Evolutionary conservation across 2,797 vertebrate genomes (phyloP), one percentile per base, ranked within the genome.

Genomic region (Acanthurus leucopareius): DNA sequence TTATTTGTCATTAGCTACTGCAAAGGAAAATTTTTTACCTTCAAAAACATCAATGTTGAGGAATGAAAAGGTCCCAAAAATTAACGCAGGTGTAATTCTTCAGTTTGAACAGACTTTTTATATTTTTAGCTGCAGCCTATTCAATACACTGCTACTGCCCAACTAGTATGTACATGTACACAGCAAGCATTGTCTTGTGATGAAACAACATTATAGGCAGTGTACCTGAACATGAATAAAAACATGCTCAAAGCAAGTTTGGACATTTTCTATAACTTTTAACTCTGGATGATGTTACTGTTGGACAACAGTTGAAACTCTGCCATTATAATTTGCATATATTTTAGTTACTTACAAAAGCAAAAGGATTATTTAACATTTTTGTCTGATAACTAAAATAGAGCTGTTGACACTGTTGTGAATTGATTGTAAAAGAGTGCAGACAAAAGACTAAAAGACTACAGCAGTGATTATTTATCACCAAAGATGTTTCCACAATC

Each of bases 381-480:
- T 62, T 52, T 22, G 59, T 54, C 38, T 54, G 57, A 69, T 59
- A 77, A 51, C 2, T 54, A 48, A 38, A 59, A 75, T 62, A 67
- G 3, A 64, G 51, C 3, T 56, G 35, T n/a, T 81, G 51, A 62
- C 48, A 78, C 4, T 61, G 25, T 51, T 53, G 9, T 75, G 51
- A 80, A 72, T 10, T 75, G 38, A 79, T 52, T 48, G 58, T 20
- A 44, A 67, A 62, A 35, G 63, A 71, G 38, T 17, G 49, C 42
- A 35, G 32, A 35, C 32, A 35, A 35, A 35, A 77, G 60, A 44
- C 81, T 22, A 76, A 84, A 87, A 63, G 32, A 73, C 54, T 20
- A 35, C 56, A 67, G 10, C 25, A 32, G 65, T 58, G 44, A 79
- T 79, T 69, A 69, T 85, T 85, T 82, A 85, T 87, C 82, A 84